A percentile compares a stretch with the other conserved stretches of the same genome.
Evolutionary conservation across 2,797 vertebrate species (phyloP).

Genomic region (Parauchenoglanis punctatus): DNA sequence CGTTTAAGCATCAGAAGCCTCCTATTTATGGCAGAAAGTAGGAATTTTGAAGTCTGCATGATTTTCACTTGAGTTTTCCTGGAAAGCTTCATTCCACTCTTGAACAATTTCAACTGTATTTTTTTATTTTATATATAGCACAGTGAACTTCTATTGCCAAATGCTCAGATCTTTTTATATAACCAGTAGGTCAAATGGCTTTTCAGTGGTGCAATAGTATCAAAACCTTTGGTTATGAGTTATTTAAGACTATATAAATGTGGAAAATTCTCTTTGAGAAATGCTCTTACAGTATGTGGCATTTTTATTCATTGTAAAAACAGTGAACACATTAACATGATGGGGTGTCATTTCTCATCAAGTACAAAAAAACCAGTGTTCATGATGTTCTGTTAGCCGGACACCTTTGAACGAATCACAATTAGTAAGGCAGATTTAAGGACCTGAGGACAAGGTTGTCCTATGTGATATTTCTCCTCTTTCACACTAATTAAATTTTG

Average conservation of each 20-base stretch:
- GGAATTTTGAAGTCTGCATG: neutral
- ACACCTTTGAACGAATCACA: neutral
- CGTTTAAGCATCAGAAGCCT: neutral
- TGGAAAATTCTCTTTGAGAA: neutral
- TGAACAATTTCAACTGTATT: no score
- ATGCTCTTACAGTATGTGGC: neutral
- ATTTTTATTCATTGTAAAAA: conserved; percentile 1
- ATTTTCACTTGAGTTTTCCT: neutral
- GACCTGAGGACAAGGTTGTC: conserved; percentile 6
- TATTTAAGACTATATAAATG: neutral
- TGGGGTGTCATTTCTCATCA: neutral
- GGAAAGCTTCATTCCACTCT: neutral
- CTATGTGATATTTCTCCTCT: conserved; percentile 9
- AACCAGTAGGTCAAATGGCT: neutral
- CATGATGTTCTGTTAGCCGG: neutral
- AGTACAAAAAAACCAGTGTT: neutral
- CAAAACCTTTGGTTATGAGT: neutral
- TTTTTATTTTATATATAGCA: neutral
- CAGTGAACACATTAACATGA: neutral
- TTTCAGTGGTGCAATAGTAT: no score
- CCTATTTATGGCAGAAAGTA: neutral
- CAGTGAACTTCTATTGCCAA: neutral
- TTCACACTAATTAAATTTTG: conserved; percentile 12
- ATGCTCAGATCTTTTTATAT: neutral
- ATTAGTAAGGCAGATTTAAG: neutral